Percentiles rank a stretch among this genome's conserved stretches.
Evolutionary conservation across 2,797 vertebrate species (phyloP).

Genomic region (Danio kyathit): DNA sequence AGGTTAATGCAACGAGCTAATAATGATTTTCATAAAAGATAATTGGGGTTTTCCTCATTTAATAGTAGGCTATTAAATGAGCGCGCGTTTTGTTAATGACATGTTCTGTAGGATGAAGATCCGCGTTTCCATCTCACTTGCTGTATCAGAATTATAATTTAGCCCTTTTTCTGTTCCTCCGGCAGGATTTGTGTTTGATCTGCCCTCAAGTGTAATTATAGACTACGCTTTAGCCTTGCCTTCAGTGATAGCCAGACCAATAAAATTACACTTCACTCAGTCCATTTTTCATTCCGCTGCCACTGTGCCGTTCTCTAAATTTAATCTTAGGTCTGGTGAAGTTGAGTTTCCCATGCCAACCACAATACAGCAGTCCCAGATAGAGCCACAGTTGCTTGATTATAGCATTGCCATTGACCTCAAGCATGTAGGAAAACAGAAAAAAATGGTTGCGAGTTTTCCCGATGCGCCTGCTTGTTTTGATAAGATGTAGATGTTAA

Average conservation of each 20-base stretch:
- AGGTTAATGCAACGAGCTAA: constrained; percentile 24
- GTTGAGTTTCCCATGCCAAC: constrained; percentile 67
- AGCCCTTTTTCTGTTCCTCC: constrained; percentile 66
- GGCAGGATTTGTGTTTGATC: constrained; percentile 71
- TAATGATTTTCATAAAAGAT: constrained; percentile 21
- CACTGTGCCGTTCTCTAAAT: constrained; percentile 72
- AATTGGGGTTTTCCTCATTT: constrained; percentile 15
- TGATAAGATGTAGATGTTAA: constrained; percentile 54
- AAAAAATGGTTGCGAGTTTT: constrained; percentile 45
- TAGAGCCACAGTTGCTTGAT: constrained; percentile 64
- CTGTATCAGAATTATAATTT: constrained; percentile 53
- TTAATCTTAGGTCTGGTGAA: constrained; percentile 71
- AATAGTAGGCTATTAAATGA: constrained; percentile 39
- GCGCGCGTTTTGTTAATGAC: constrained; percentile 19
- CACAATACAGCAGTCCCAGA: constrained; percentile 71
- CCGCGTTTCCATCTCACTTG: constrained; percentile 55
- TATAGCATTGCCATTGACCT: constrained; percentile 67
- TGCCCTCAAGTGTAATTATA: constrained; percentile 78
- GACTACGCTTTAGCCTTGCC: constrained; percentile 73
- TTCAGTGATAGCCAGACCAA: constrained; percentile 78
- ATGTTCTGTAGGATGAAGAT: constrained; percentile 15
- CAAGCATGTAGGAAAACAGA: constrained; percentile 62
- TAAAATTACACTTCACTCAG: constrained; percentile 74
- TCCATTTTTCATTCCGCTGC: constrained; percentile 80
- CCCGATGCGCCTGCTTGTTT: constrained; percentile 44